phyloP scores from a whole-genome alignment of 2,113 vertebrate species.

The Lasiurus cinereus region DNA sequence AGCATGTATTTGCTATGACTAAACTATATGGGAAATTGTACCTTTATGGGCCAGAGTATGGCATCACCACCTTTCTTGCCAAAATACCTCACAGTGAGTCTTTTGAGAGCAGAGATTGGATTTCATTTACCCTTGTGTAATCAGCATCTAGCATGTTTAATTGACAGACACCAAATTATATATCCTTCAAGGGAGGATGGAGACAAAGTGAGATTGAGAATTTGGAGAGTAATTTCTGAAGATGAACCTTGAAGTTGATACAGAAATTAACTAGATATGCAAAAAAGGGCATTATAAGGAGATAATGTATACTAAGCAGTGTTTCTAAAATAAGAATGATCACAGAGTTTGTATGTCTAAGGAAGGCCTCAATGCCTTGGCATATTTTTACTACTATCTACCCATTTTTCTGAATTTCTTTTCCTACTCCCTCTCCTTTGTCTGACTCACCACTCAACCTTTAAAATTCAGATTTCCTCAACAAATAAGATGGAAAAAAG shows the following conservation, averaged over 20 bases:
- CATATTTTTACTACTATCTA: background rate
- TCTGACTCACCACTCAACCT: background rate
- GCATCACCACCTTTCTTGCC: background rate
- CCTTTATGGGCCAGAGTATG: background rate
- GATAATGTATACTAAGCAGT: background rate
- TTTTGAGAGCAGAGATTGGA: background rate
- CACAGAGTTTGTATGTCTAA: background rate
- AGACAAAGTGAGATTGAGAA: background rate
- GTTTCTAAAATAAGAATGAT: background rate
- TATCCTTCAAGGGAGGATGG: background rate
- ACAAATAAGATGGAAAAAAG: background rate
- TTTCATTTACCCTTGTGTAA: background rate
- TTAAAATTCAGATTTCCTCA: conserved; percentile 31
- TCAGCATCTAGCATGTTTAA: background rate
- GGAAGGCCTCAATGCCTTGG: background rate
- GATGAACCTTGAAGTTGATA: background rate
- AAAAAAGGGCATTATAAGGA: background rate
- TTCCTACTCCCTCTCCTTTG: background rate
- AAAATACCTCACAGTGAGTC: background rate
- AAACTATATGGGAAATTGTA: background rate
- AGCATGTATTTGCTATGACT: background rate
- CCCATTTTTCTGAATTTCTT: background rate
- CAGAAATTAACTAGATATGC: background rate
- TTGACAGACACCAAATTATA: background rate
- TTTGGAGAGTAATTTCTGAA: background rate